These are phyloP conservation scores for Poeciliopsis turrubarensis DNA, from an alignment of 2,113 vertebrate genomes.

Conservation along the genomic window DNA sequence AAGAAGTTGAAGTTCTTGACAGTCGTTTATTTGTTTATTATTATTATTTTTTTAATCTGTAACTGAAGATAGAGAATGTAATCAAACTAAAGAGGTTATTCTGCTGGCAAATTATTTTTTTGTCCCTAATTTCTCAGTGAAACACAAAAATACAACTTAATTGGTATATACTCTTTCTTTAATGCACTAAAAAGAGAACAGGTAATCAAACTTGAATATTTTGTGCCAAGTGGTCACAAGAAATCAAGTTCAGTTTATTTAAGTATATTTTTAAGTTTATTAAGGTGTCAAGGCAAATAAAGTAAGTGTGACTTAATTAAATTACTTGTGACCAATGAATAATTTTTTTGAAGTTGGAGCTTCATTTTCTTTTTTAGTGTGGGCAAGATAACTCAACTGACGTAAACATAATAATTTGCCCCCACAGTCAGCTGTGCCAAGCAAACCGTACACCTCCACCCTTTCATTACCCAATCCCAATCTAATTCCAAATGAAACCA, in stretches of 20 bases:
- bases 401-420: not conserved
- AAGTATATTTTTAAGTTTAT: too few relatives aligned
- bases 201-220: too few relatives aligned
- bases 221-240: too few relatives aligned
- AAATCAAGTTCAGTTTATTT: too few relatives aligned
- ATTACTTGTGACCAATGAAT: too few relatives aligned
- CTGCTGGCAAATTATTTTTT: not conserved
- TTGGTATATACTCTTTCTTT: too few relatives aligned
- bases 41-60: not conserved
- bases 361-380: not conserved
- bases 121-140: not conserved
- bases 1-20: not conserved
- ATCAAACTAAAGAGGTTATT: not conserved
- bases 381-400: not conserved
- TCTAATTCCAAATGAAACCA: not conserved
- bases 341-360: too few relatives aligned
- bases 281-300: too few relatives aligned
- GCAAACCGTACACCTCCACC: not conserved
- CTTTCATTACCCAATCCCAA: not conserved
- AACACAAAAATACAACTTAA: too few relatives aligned
- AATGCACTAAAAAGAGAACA: too few relatives aligned
- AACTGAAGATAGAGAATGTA: not conserved
- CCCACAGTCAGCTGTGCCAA: not conserved
- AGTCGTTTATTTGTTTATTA: not conserved
- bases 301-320: too few relatives aligned